A percentile compares a stretch with the other conserved stretches of the same genome.
Conservation (phyloP, 1,140 invertebrate genomes). For the Sitobion miscanthi region DNA sequence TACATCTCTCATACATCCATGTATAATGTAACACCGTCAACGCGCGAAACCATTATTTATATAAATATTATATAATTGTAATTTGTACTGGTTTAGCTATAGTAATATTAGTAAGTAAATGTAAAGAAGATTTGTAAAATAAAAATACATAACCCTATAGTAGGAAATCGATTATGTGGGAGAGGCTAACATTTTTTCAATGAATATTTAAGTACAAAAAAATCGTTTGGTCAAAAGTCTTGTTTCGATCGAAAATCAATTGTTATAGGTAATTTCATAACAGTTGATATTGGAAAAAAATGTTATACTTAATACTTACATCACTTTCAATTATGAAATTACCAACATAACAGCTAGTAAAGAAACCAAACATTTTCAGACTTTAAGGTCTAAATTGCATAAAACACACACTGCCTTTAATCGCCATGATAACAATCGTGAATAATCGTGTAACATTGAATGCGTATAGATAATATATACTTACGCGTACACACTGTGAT, state of each 20-base stretch:
- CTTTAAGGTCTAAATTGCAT: not conserved
- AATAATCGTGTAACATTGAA: not conserved
- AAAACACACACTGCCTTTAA: not conserved
- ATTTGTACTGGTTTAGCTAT: no score
- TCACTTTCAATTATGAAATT: no score
- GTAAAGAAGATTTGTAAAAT: no score
- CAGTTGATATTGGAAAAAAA: not conserved
- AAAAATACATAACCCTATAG: no score
- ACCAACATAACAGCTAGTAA: not conserved
- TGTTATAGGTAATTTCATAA: not conserved
- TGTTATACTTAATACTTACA: not conserved
- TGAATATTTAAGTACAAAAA: no score
- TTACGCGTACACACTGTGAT: not conserved
- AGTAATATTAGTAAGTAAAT: no score
- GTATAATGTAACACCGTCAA: no score
- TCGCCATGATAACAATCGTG: not conserved
- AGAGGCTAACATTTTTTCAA: not conserved
- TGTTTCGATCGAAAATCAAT: not conserved
- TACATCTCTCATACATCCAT: no score
- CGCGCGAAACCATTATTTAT: no score
- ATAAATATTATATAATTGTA: no score
- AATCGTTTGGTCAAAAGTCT: no score
- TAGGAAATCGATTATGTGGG: not conserved
- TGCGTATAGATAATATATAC: not conserved
- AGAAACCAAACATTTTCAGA: not conserved